phyloP scores from a whole-genome alignment of 2,888 invertebrate genomes.

The Nephrocerus scutellatus region DNA sequence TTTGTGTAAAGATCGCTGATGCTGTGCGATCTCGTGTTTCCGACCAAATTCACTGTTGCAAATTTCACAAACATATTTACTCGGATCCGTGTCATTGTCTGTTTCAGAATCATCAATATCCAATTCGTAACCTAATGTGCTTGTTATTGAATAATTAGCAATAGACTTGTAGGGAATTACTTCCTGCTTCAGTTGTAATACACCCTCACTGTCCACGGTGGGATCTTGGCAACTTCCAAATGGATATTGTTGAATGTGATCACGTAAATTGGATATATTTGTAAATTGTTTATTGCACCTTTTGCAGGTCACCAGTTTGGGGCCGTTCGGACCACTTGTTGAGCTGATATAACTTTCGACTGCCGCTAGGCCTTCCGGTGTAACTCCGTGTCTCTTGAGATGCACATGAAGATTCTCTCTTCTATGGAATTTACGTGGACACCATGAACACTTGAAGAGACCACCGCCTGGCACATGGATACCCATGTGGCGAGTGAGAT shows the following conservation, averaged over 20 bases:
- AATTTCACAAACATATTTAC: constrained; percentile 34
- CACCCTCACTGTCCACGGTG: constrained; percentile 11
- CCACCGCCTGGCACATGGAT: constrained; percentile 32
- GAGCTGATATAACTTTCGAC: constrained; percentile 33
- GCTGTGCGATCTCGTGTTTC: constrained; percentile 37
- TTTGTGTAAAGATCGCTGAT: constrained; percentile 38
- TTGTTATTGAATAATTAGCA: constrained; percentile 42
- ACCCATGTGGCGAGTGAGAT: constrained; percentile 35
- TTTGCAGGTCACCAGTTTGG: constrained; percentile 34
- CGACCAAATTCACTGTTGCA: constrained; percentile 37
- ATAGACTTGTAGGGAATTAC: too few species aligned
- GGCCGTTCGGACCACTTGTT: constrained; percentile 34
- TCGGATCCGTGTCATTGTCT: too few species aligned
- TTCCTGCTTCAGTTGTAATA: background rate
- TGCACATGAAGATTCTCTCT: constrained; percentile 36
- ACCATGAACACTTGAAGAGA: constrained; percentile 38
- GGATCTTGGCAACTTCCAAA: too few species aligned
- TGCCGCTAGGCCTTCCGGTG: constrained; percentile 26
- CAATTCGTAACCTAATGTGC: constrained; percentile 41
- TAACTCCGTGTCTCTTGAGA: constrained; percentile 33
- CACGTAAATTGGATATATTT: constrained; percentile 27
- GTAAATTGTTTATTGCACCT: constrained; percentile 32
- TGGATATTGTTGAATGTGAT: constrained; percentile 25
- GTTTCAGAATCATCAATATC: constrained; percentile 45
- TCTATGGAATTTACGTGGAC: constrained; percentile 39